A percentile compares a stretch with the other conserved stretches of the same genome.
Evolutionary conservation across 2,797 vertebrate genomes (phyloP).

Genomic region (Thripadectes ignobilis): DNA sequence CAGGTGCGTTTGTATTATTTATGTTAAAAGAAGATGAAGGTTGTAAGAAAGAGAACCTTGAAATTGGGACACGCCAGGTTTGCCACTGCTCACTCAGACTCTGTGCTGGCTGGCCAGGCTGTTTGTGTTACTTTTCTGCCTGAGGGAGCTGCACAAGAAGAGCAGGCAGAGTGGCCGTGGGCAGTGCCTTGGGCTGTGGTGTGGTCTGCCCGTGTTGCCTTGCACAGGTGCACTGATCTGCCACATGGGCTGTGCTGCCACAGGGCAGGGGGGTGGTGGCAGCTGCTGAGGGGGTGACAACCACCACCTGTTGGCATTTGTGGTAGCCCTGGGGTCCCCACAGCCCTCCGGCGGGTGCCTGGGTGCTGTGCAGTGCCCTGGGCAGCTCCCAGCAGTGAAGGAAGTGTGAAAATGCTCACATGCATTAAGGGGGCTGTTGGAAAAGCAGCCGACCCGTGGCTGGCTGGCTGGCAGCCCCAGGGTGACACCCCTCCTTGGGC

Average conservation of each 20-base stretch:
- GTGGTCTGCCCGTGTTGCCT: not conserved
- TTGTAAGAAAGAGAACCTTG: not conserved
- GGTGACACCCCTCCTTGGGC: not conserved
- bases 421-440: not conserved
- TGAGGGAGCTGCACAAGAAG: not conserved
- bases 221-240: not conserved
- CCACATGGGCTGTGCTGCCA: not conserved
- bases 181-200: not conserved
- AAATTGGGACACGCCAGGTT: not conserved
- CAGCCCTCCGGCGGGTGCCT: fast-evolving
- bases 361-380: not conserved
- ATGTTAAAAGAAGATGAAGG: not conserved
- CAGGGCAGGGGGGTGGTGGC: not conserved
- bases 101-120: not conserved
- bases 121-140: not conserved
- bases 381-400: not conserved
- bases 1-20: not conserved
- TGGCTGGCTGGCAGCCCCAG: not conserved
- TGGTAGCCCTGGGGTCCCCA: not conserved
- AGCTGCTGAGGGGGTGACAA: not conserved
- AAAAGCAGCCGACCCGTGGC: not conserved
- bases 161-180: not conserved
- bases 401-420: not conserved
- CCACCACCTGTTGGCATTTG: not conserved
- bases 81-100: not conserved